Evolutionary conservation across 1,140 invertebrate species (phyloP).

Genomic region (Drosophila azteca): DNA sequence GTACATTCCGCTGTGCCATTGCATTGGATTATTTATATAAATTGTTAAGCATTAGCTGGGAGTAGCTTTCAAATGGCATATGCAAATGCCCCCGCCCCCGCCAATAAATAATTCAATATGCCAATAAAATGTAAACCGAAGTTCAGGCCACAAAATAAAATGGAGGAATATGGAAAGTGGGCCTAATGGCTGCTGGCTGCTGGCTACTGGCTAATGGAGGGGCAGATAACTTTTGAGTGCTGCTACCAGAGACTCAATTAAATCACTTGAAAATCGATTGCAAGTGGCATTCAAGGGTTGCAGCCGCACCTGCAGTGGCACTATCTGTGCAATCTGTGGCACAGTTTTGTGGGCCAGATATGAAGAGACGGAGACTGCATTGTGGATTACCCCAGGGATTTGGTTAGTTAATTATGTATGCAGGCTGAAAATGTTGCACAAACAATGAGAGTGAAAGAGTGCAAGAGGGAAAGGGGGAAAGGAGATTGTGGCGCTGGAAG

Average conservation of each 20-base stretch:
- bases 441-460: neutral
- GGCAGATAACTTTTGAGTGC: constrained; percentile 21
- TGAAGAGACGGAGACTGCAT: constrained; percentile 9
- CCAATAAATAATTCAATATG: too few relatives aligned
- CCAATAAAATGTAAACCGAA: too few relatives aligned
- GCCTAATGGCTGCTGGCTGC: too few relatives aligned
- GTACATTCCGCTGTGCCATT: too few relatives aligned
- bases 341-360: constrained; percentile 17
- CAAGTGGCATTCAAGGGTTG: constrained; percentile 6
- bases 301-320: constrained; percentile 4
- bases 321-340: constrained; percentile 25
- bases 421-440: constrained; percentile 25
- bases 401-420: constrained; percentile 49
- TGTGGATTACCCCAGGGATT: constrained; percentile 11
- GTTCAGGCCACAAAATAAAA: too few relatives aligned
- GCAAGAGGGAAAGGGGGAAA: neutral
- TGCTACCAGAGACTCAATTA: constrained; percentile 1
- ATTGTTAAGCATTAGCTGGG: too few relatives aligned
- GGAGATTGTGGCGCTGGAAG: constrained; percentile 15
- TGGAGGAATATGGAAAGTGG: too few relatives aligned
- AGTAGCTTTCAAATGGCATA: too few relatives aligned
- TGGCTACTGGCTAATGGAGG: constrained; percentile 14
- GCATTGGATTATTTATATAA: too few relatives aligned
- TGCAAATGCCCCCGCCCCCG: too few relatives aligned
- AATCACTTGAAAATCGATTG: constrained; percentile 33